A percentile compares a stretch with the other conserved stretches of the same genome.
phyloP scores from a whole-genome alignment of 2,113 vertebrate genomes.

The Cheilinus undulatus region DNA sequence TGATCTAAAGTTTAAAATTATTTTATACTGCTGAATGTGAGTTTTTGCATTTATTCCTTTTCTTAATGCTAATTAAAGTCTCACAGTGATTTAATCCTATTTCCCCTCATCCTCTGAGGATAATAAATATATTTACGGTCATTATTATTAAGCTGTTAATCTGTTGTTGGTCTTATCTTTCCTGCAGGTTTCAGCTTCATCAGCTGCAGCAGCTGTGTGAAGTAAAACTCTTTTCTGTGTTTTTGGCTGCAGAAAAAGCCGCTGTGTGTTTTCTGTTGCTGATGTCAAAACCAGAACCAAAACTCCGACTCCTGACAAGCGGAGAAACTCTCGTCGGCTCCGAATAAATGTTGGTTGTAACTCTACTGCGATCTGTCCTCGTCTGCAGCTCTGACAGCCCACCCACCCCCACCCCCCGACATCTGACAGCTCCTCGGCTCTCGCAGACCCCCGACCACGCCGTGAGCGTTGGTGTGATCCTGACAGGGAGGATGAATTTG shows the following conservation, averaged over 20 bases:
- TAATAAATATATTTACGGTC: background rate
- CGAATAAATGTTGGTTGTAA: constrained; percentile 77
- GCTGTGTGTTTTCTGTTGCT: constrained; percentile 53
- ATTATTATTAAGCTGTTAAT: background rate
- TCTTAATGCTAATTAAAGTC: too few relatives aligned
- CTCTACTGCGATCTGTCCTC: constrained; percentile 70
- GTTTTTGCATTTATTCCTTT: too few relatives aligned
- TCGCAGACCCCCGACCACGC: constrained; percentile 48
- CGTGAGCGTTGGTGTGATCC: constrained; percentile 6
- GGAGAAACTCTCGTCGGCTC: constrained; percentile 41
- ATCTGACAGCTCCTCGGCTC: constrained; percentile 57
- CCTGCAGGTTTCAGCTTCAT: background rate
- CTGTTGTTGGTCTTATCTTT: background rate
- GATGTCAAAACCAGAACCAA: constrained; percentile 54
- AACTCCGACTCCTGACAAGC: constrained; percentile 61
- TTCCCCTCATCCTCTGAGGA: too few relatives aligned
- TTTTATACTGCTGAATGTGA: too few relatives aligned
- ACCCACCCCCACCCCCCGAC: constrained; percentile 6
- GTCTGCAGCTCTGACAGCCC: constrained; percentile 65
- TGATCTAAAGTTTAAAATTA: too few relatives aligned
- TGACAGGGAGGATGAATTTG: constrained; percentile 70
- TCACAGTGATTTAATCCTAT: too few relatives aligned
- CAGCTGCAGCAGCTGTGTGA: constrained; percentile 12
- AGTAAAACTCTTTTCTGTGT: constrained; percentile 41
- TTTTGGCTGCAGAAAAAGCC: constrained; percentile 29